These are phyloP conservation scores for Rhamnusium bicolor DNA, from an alignment of 2,888 invertebrate genomes.

Conservation along the genomic window DNA sequence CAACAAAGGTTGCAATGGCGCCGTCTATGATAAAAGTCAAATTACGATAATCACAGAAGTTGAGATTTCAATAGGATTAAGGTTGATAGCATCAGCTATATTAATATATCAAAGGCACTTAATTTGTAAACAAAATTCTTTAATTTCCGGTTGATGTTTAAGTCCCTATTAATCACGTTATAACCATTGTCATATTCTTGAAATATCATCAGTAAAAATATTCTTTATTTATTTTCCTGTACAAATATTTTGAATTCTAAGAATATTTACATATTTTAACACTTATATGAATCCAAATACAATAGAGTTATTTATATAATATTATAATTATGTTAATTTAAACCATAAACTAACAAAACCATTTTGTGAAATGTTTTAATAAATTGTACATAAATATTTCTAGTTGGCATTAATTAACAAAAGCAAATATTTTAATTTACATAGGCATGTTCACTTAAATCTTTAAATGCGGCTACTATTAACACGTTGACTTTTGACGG, in stretches of 20 bases:
- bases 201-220: neutral
- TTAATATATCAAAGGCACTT: conserved; percentile 32
- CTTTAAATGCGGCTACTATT: conserved; percentile 13
- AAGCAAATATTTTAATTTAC: conserved; percentile 15
- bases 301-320: neutral
- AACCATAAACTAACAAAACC: neutral
- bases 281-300: neutral
- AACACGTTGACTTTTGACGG: conserved; percentile 10
- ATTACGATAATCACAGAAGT: neutral
- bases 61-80: neutral
- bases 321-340: conserved; percentile 18
- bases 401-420: conserved; percentile 24
- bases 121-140: conserved; percentile 3
- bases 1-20: neutral
- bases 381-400: conserved; percentile 17
- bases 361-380: conserved; percentile 20
- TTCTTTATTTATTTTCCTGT: conserved; percentile 5
- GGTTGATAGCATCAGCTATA: neutral
- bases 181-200: neutral
- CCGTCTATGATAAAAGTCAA: neutral
- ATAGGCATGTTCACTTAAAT: conserved; percentile 16
- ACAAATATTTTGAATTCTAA: neutral
- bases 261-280: conserved; percentile 23
- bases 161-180: neutral
- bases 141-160: conserved; percentile 3